Percentiles rank a stretch among this genome's conserved stretches.
Evolutionary conservation across 2,113 vertebrate genomes (phyloP).

Genomic region (Melanerpes formicivorus): DNA sequence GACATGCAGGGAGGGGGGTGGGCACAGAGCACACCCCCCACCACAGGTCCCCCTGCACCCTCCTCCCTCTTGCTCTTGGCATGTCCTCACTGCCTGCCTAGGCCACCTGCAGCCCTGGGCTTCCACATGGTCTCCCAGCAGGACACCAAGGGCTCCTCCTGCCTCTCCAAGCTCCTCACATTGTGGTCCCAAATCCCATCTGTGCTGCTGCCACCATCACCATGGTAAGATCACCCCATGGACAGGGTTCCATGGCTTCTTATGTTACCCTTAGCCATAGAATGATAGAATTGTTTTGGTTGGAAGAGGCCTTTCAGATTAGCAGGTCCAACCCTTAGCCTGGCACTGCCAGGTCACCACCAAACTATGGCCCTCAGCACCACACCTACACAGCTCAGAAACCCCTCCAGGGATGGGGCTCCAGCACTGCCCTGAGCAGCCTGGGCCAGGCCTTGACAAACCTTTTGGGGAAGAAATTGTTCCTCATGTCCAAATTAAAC

Average conservation of each 20-base stretch:
- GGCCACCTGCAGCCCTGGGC: not conserved
- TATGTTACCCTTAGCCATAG: not conserved
- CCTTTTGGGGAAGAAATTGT: too few relatives aligned
- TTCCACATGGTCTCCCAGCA: not conserved
- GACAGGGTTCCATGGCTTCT: accelerated
- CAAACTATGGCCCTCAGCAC: too few relatives aligned
- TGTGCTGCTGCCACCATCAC: not conserved
- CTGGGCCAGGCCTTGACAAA: too few relatives aligned
- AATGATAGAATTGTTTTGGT: too few relatives aligned
- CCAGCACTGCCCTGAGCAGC: too few relatives aligned
- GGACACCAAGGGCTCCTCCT: not conserved
- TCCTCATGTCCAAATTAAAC: too few relatives aligned
- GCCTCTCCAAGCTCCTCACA: not conserved
- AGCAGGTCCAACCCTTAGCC: too few relatives aligned
- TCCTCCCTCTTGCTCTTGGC: not conserved
- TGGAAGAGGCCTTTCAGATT: too few relatives aligned
- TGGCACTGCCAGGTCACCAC: too few relatives aligned
- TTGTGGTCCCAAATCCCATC: not conserved
- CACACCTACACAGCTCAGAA: too few relatives aligned
- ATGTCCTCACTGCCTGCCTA: not conserved
- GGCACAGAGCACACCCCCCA: not conserved
- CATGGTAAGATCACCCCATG: not conserved
- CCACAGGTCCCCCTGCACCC: not conserved
- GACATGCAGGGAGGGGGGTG: not conserved
- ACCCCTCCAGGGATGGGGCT: too few relatives aligned